Evolutionary conservation across 1,140 invertebrate species (phyloP).

Genomic region (Bombus soroeensis): DNA sequence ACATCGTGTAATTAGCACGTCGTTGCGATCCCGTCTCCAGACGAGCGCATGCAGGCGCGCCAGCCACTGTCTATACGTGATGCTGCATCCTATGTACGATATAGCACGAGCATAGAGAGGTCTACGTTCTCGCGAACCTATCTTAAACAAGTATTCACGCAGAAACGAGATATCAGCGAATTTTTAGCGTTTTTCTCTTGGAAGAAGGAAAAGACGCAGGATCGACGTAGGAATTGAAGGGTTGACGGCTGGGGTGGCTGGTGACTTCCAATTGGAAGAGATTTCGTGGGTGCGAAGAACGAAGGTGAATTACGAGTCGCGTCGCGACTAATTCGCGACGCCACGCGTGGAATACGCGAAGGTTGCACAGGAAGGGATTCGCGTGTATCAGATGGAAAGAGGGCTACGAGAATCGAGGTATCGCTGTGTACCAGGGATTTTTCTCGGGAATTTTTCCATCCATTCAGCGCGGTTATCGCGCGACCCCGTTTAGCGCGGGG

Average conservation of each 20-base stretch:
- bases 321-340: not conserved
- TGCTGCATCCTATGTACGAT: conserved; percentile 26
- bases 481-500: not conserved
- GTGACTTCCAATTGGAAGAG: too few species aligned
- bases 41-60: conserved; percentile 11
- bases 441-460: not conserved
- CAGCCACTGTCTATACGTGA: conserved; percentile 61
- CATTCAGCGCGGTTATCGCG: conserved; percentile 22
- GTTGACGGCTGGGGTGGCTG: not conserved
- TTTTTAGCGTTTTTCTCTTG: not conserved
- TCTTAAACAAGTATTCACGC: not conserved
- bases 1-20: conserved; percentile 81
- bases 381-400: conserved; percentile 6
- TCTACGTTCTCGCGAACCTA: not conserved
- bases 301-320: not conserved
- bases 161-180: not conserved
- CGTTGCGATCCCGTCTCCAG: conserved; percentile 69
- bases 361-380: not conserved
- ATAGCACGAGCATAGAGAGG: not conserved
- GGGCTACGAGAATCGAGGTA: not conserved
- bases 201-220: not conserved
- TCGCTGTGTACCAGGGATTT: not conserved
- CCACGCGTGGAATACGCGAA: not conserved
- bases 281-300: too few species aligned
- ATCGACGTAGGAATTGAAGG: not conserved